Base-by-base conservation (phyloP, 2,113 vertebrate genomes). In the Pelusios castaneus region DNA sequence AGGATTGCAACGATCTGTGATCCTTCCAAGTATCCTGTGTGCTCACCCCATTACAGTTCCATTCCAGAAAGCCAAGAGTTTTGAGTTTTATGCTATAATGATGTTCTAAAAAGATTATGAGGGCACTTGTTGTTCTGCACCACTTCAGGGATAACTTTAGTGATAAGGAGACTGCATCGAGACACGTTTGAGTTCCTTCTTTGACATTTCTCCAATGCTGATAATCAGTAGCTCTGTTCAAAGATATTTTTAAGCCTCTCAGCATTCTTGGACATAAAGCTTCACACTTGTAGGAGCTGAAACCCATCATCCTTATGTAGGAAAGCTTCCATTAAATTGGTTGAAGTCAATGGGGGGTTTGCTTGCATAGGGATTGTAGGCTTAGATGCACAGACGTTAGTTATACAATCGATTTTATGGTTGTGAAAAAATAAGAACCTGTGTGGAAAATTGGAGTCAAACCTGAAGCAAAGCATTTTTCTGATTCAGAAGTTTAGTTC, bases 181-280 rank as follows among this genome's bases (percentile, higher is more conserved):
- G 80, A 90, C 84, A 88, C 88, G 91, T 95, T 63, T 54, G 91
- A 93, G 87, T 90, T 93, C 91, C 93, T 95, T 92, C 89, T 90
- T 87, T 93, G 92, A 93, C 95, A 97, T 95, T 96, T 96, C 86
- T 94, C 89, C 80, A 89, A 90, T 77, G 82, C 63, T 91, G 95
- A 94, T 95, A 95, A 95, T 95, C 91, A 85, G 34, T 54, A 90
- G 63, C 85, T 91, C 86, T 87, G 76, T 85, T 94, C 96, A 92
- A 67, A 78, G 93, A 91, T 94, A 92, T 93, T 91, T 94, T 97
- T 96, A 96, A 97, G 93, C 89, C 83, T 93, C 92, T 90, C 63
- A 77, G 80, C 85, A 94, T n/a, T 84, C 94, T 89, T 88, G 63
- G 63, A 95, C 85, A 54, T 87, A 87, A 91, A 89, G 77, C 49